Evolutionary conservation across 2,888 invertebrate species (phyloP).

Genomic region (Acrocera orbiculus): DNA sequence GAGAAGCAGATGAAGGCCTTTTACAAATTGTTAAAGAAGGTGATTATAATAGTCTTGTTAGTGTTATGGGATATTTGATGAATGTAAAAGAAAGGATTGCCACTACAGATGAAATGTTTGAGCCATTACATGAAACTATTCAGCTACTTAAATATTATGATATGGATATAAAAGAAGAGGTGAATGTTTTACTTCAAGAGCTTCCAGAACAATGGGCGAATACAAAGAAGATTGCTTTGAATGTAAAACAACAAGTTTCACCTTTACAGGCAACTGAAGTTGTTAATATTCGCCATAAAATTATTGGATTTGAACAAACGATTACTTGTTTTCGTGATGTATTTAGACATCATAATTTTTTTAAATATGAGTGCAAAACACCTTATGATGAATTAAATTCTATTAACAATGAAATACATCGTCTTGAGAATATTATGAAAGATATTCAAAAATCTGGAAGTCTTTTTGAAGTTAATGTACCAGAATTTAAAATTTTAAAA

Average conservation of each 20-base stretch:
- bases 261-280: slow-evolving; percentile 91
- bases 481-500: slow-evolving; percentile 82
- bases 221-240: slow-evolving; percentile 79
- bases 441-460: slow-evolving; percentile 77
- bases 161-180: slow-evolving; percentile 92
- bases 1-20: slow-evolving; percentile 75
- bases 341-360: slow-evolving; percentile 63
- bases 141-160: slow-evolving; percentile 85
- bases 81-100: slow-evolving; percentile 79
- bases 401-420: slow-evolving; percentile 58
- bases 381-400: slow-evolving; percentile 63
- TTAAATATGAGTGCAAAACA: slow-evolving; percentile 52
- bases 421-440: slow-evolving; percentile 71
- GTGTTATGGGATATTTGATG: slow-evolving; percentile 84
- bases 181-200: slow-evolving; percentile 78
- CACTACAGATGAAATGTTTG: slow-evolving; percentile 89
- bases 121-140: slow-evolving; percentile 81
- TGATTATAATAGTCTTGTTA: slow-evolving; percentile 74
- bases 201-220: slow-evolving; percentile 91
- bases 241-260: slow-evolving; percentile 86
- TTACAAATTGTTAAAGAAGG: slow-evolving; percentile 69
- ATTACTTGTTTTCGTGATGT: slow-evolving; percentile 74
- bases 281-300: slow-evolving; percentile 71
- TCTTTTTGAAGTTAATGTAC: slow-evolving; percentile 85
- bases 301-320: slow-evolving; percentile 66